Conservation (phyloP, 2,113 vertebrate species). For the Panurus biarmicus region DNA sequence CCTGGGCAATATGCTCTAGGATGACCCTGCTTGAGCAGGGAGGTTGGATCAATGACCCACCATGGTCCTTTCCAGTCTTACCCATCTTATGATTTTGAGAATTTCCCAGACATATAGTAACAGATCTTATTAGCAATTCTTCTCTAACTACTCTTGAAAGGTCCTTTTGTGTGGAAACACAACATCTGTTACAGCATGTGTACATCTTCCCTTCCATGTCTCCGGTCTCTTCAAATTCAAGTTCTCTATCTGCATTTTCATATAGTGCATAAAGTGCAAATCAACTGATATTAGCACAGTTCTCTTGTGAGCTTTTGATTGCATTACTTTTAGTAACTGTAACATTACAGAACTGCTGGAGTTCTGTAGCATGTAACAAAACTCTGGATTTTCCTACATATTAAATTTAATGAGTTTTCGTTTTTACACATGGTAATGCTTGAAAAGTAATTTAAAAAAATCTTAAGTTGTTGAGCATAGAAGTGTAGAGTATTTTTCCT, state of each 20-base stretch:
- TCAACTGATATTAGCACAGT: neutral
- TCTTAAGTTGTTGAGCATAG: neutral
- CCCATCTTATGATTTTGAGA: neutral
- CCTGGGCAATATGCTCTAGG: neutral
- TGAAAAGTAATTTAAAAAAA: neutral
- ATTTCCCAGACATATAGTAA: neutral
- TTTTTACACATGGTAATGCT: neutral
- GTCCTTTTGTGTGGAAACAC: neutral
- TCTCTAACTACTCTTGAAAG: neutral
- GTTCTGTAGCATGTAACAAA: neutral
- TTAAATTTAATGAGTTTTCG: neutral
- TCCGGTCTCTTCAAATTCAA: neutral
- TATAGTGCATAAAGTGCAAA: neutral
- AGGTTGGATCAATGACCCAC: neutral
- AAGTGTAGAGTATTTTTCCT: neutral
- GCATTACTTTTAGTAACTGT: neutral
- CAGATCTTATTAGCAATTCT: neutral
- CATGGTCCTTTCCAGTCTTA: neutral
- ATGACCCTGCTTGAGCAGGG: neutral
- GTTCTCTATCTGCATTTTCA: neutral
- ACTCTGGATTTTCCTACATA: neutral
- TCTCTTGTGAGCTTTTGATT: neutral
- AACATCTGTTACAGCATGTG: rapidly evolving
- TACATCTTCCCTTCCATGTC: neutral
- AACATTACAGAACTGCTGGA: neutral